Conservation (phyloP, 2,888 invertebrate genomes). For the Myathropa florea region DNA sequence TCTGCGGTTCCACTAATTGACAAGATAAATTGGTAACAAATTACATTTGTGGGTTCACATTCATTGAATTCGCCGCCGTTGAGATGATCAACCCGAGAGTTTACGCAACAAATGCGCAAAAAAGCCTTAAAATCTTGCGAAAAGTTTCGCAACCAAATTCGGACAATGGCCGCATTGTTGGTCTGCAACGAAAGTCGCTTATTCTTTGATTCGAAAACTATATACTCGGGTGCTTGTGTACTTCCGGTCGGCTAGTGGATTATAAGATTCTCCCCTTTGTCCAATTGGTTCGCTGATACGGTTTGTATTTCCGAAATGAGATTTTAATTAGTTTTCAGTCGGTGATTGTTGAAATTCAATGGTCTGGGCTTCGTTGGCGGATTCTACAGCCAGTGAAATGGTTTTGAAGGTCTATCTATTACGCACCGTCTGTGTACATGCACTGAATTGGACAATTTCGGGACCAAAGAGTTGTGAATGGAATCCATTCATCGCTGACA, state of each 20-base stretch:
- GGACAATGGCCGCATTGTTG: neutral
- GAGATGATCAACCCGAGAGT: neutral
- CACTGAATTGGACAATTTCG: neutral
- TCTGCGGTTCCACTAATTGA: slow-evolving; percentile 32
- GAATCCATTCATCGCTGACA: slow-evolving; percentile 35
- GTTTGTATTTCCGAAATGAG: neutral
- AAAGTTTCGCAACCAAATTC: neutral
- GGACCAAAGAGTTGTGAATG: slow-evolving; percentile 21
- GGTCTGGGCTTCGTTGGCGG: neutral
- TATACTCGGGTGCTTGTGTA: neutral
- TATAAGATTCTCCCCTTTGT: neutral
- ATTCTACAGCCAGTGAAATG: neutral
- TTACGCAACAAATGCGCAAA: neutral
- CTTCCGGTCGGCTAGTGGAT: neutral
- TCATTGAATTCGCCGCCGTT: neutral
- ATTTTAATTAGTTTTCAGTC: neutral
- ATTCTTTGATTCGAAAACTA: neutral
- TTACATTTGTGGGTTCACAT: neutral
- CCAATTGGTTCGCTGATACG: neutral
- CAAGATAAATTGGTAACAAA: slow-evolving; percentile 20
- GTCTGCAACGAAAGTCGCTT: neutral
- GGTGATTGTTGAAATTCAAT: neutral
- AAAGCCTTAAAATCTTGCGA: neutral
- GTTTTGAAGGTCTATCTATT: neutral
- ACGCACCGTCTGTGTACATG: neutral